Conservation (phyloP, 1,140 invertebrate genomes). For the Periplaneta americana region DNA sequence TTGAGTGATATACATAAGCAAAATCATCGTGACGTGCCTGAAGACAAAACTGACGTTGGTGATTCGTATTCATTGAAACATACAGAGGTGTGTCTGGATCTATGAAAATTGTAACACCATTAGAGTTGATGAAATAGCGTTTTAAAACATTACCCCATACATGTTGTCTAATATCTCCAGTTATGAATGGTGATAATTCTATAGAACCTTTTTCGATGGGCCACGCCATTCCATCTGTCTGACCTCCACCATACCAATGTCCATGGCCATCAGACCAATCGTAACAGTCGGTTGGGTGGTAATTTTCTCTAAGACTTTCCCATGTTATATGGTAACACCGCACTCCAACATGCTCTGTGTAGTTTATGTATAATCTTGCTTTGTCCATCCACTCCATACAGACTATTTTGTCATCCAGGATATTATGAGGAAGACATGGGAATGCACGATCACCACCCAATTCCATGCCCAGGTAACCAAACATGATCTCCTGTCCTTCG, state of each 20-base stretch:
- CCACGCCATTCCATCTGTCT: conserved; percentile 69
- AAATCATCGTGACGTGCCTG: conserved; percentile 70
- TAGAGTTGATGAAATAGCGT: conserved; percentile 78
- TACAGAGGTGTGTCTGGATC: conserved; percentile 72
- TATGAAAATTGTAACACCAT: conserved; percentile 72
- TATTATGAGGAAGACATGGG: conserved; percentile 60
- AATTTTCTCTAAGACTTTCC: conserved; percentile 57
- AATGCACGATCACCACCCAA: conserved; percentile 56
- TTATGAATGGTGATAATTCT: conserved; percentile 72
- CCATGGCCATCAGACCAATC: conserved; percentile 59
- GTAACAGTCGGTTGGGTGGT: conserved; percentile 76
- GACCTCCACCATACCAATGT: conserved; percentile 79
- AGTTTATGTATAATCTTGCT: conserved; percentile 64
- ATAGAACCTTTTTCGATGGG: conserved; percentile 67
- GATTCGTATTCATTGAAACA: conserved; percentile 58
- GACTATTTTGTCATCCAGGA: conserved; percentile 41
- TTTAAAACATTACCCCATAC: conserved; percentile 78
- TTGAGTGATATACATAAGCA: conserved; percentile 63
- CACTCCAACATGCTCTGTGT: conserved; percentile 37
- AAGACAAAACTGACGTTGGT: conserved; percentile 55
- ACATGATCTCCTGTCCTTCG: conserved; percentile 63
- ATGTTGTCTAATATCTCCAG: conserved; percentile 66
- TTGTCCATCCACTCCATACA: conserved; percentile 78
- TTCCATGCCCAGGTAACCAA: conserved; percentile 58
- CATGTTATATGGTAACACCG: conserved; percentile 79